phyloP scores from a whole-genome alignment of 2,113 vertebrate species.

The Petaurus breviceps region DNA sequence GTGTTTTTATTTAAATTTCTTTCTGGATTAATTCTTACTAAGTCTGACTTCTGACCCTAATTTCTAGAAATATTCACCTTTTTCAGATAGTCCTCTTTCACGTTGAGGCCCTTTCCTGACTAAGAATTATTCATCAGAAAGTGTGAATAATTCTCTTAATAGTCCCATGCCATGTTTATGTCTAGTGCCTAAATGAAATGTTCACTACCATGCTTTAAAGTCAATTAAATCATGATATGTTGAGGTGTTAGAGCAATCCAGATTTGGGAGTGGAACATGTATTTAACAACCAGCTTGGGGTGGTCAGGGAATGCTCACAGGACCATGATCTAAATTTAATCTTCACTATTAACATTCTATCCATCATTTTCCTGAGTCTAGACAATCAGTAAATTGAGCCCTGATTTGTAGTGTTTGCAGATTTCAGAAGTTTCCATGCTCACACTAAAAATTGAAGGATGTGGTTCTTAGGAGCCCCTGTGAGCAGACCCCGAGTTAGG shows the following conservation, averaged over 20 bases:
- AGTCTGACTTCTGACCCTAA: neutral
- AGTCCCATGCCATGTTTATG: neutral
- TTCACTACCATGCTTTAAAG: neutral
- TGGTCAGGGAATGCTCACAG: neutral
- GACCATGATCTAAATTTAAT: neutral
- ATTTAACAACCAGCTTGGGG: neutral
- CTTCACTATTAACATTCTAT: neutral
- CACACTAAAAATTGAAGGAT: neutral
- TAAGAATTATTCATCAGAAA: conserved; percentile 11
- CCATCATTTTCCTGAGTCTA: neutral
- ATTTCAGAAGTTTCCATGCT: neutral
- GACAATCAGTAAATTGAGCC: neutral
- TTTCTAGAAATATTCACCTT: neutral
- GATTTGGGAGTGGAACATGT: neutral
- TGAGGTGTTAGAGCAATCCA: neutral
- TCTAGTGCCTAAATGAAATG: neutral
- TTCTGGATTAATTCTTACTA: neutral
- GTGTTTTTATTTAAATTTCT: neutral
- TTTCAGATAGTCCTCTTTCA: neutral
- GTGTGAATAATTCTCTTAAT: neutral
- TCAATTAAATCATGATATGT: neutral
- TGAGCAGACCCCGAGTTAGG: neutral
- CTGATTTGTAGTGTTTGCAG: neutral
- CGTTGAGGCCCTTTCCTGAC: neutral
- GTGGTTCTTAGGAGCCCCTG: neutral